Evolutionary conservation across 2,888 invertebrate genomes (phyloP).

Genomic region (Amblyjoppa proteus): DNA sequence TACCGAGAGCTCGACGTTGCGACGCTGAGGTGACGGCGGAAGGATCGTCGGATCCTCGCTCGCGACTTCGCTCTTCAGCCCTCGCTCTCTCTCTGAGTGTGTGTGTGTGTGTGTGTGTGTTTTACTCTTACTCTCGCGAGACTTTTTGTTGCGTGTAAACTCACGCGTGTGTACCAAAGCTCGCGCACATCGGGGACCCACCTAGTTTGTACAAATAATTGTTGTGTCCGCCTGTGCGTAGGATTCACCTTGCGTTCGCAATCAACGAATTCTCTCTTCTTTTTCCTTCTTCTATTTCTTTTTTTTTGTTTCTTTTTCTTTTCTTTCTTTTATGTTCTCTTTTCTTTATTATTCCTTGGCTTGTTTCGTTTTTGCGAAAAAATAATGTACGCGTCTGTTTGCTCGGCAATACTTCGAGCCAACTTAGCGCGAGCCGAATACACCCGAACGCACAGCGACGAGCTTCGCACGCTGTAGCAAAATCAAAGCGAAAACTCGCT

Average conservation of each 20-base stretch:
- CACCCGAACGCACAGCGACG: slow-evolving; percentile 28
- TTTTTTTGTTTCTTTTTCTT: background rate
- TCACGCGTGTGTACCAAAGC: slow-evolving; percentile 70
- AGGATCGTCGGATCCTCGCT: slow-evolving; percentile 51
- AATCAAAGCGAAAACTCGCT: background rate
- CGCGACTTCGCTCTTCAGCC: slow-evolving; percentile 3
- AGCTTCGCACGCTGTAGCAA: background rate
- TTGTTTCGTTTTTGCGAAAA: background rate
- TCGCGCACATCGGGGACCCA: slow-evolving; percentile 76
- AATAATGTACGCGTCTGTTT: slow-evolving; percentile 50
- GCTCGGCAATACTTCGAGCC: slow-evolving; percentile 53
- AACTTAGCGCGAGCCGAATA: slow-evolving; percentile 42
- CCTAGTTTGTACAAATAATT: slow-evolving; percentile 82
- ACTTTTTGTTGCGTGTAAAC: slow-evolving; percentile 66
- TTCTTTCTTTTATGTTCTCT: background rate
- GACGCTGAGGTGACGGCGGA: slow-evolving; percentile 64
- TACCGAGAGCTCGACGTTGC: slow-evolving; percentile 74
- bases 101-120: background rate
- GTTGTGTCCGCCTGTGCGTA: slow-evolving; percentile 55
- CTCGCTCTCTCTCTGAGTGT: background rate
- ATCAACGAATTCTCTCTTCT: slow-evolving; percentile 49
- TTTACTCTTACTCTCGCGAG: slow-evolving; percentile 59
- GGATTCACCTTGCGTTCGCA: slow-evolving; percentile 52
- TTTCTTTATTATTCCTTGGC: slow-evolving; percentile 1
- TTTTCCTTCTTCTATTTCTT: slow-evolving; percentile 1